These are phyloP conservation scores for Macrosoma leucophasiata DNA, from an alignment of 2,888 invertebrate species.

Conservation along the genomic window DNA sequence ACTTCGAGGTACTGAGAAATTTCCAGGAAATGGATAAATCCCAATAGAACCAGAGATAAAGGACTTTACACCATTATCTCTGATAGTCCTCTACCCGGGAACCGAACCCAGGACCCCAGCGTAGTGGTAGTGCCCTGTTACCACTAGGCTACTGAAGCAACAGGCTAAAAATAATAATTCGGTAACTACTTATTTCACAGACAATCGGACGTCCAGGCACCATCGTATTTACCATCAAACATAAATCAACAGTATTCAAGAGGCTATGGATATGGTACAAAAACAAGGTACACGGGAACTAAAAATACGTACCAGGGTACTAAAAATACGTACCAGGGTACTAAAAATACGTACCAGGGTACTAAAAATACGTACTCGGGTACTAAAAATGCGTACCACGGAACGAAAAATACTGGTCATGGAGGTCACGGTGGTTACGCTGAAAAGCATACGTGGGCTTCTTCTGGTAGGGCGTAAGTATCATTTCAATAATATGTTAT, in stretches of 20 bases:
- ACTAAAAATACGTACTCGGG: slow-evolving; percentile 33
- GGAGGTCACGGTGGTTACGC: too few species aligned
- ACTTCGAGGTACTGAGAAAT: too few species aligned
- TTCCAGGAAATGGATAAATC: too few species aligned
- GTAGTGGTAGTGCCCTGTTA: too few species aligned
- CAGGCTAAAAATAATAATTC: too few species aligned
- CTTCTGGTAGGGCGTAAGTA: slow-evolving; percentile 47
- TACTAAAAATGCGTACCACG: too few species aligned
- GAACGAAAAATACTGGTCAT: too few species aligned
- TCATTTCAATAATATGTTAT: background rate
- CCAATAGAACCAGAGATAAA: too few species aligned
- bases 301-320: slow-evolving; percentile 31
- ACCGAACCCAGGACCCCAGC: too few species aligned
- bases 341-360: slow-evolving; percentile 30
- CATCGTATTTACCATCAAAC: slow-evolving; percentile 50
- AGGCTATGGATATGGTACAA: slow-evolving; percentile 20
- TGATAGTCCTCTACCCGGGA: too few species aligned
- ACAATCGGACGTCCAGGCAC: slow-evolving; percentile 61
- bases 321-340: slow-evolving; percentile 26
- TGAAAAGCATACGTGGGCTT: slow-evolving; percentile 43
- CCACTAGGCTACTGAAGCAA: too few species aligned
- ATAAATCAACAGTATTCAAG: slow-evolving; percentile 32
- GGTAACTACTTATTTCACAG: slow-evolving; percentile 40
- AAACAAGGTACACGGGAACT: slow-evolving; percentile 23
- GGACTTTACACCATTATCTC: too few species aligned